These are phyloP conservation scores for Anthoscopus minutus DNA, from an alignment of 2,113 vertebrate species.

Conservation along the genomic window DNA sequence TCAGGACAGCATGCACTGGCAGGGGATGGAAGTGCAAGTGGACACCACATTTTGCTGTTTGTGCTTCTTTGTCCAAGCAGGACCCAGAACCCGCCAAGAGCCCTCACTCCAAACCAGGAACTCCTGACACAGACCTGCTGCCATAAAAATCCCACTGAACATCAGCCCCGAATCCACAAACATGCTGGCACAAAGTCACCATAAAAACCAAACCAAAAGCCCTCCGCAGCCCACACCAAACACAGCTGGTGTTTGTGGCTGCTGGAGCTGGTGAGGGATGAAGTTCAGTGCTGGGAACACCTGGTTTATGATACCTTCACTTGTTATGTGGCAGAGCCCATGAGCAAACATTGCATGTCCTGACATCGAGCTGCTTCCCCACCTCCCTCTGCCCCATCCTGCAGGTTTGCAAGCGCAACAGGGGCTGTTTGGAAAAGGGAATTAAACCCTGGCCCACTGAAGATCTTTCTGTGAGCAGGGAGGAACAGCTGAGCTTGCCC, in stretches of 20 bases:
- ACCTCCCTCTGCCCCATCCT: not conserved
- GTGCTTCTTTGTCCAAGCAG: not conserved
- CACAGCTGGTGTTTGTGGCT: not conserved
- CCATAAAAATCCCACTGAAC: not conserved
- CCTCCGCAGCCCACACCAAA: not conserved
- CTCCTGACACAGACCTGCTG: not conserved
- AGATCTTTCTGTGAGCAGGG: not conserved
- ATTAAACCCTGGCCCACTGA: not conserved
- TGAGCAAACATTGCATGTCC: not conserved
- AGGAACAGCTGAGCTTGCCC: not conserved
- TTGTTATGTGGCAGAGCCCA: not conserved
- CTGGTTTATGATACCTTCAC: not conserved
- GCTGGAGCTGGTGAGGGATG: not conserved
- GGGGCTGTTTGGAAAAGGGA: not conserved
- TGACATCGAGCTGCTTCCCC: not conserved
- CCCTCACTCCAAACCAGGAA: not conserved
- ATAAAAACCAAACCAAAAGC: not conserved
- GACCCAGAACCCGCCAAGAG: not conserved
- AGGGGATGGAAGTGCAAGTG: not conserved
- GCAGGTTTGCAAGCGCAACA: not conserved
- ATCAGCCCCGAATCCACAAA: not conserved
- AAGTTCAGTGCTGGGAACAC: not conserved
- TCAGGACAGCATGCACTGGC: not conserved
- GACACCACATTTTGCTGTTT: not conserved
- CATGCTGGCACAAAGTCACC: not conserved